phyloP scores from a whole-genome alignment of 1,140 invertebrate species.

The Lepidotrigona ventralis region DNA sequence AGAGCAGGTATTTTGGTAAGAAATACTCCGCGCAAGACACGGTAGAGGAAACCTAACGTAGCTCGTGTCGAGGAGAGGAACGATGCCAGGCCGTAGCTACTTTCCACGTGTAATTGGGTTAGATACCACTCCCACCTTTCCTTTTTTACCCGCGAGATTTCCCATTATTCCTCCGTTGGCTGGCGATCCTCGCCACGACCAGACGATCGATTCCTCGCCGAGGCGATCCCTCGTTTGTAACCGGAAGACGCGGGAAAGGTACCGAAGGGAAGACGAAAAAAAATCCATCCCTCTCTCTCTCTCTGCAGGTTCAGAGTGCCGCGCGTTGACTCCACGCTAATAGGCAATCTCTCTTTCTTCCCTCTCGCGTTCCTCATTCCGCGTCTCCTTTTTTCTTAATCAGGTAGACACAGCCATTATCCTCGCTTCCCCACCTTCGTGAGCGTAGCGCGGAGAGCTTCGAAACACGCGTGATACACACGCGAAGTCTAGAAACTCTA shows the following conservation, averaged over 20 bases:
- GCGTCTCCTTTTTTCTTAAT: conserved; percentile 33
- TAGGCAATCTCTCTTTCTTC: conserved; percentile 29
- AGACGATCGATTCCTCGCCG: conserved; percentile 31
- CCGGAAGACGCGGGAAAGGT: conserved; percentile 44
- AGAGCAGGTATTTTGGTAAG: neutral
- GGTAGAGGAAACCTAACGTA: neutral
- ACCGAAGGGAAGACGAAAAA: conserved; percentile 11
- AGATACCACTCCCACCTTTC: conserved; percentile 52
- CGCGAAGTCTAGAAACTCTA: neutral
- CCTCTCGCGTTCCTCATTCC: neutral
- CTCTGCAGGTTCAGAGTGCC: neutral
- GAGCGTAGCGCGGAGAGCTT: neutral
- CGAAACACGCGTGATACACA: neutral
- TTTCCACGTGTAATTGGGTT: conserved; percentile 54
- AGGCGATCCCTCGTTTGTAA: conserved; percentile 44
- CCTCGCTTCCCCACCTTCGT: conserved; percentile 17
- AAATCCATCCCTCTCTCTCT: conserved; percentile 21
- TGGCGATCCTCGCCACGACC: conserved; percentile 14
- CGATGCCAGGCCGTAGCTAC: conserved; percentile 23
- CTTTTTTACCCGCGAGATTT: conserved; percentile 50
- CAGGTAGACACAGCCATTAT: conserved; percentile 33
- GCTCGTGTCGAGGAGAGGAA: conserved; percentile 6
- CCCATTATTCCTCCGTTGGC: conserved; percentile 43
- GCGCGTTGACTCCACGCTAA: conserved; percentile 41
- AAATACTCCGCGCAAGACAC: neutral